Base-by-base conservation (phyloP, 2,797 vertebrate genomes). In the Amazonetta brasiliensis region DNA sequence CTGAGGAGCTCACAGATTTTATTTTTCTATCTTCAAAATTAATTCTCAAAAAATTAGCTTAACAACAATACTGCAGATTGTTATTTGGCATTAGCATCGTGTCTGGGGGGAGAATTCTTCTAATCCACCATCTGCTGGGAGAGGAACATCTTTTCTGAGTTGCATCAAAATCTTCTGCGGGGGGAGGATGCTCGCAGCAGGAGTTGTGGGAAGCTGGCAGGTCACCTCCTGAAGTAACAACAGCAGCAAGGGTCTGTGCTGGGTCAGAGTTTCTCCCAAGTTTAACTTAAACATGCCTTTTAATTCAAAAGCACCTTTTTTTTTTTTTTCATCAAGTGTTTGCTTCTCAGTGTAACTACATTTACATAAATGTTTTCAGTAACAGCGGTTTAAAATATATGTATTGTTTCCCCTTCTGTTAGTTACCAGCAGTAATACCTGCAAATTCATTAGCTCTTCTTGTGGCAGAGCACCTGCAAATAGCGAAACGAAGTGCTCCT, bases 41-140 rank as follows among this genome's bases (percentile, higher is more conserved):
- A 76, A 80, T 80, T 92, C 54, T 84, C 64, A 16, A 54, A 87
- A 71, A 92, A 80, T 72, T n/a, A 77, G 63, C 83, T 43, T 20
- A 54, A 43, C 3, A 9, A 22, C 79, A 68, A 74, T 62, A 22
- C 30, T 67, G 62, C 62, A 64, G 77, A 91, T 54, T 16, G 39
- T 25, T 89, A 25, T 56, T 83, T 83, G 85, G 84, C 82, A 77
- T 20, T 60, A 44, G 37, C 75, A n/a, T 62, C 58, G 0, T 8
- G 41, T 56, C 79, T 72, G 25, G 46, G 74, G 72, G 90, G 41
- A 55, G 91, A 72, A 8, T 82, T 82, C 84, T 84, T 68, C 75
- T 73, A 21, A 58, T 52, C 59, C 80, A 68, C 90, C 87, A 93
- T 84, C 87, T 92, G 85, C 83, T 91, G 79, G 90, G 75, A 73